Base-by-base conservation (phyloP, 1,140 invertebrate genomes). In the Calliphora vicina region DNA sequence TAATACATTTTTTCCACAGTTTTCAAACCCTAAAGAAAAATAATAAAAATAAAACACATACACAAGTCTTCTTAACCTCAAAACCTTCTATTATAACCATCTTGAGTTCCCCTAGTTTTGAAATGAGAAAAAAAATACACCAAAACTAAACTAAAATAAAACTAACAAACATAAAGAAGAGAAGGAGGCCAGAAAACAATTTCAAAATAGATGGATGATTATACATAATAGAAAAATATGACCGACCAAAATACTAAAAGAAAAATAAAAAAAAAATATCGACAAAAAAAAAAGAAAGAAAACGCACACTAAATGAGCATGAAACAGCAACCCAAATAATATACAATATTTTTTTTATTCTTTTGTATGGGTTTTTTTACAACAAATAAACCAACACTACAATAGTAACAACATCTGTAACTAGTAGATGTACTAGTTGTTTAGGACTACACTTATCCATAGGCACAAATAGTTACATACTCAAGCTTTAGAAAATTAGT, bases 141-240 rank as follows among this genome's bases (percentile, higher is more conserved):
- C 50, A 57, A n/a, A 17, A 57, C 15, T 8, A 35, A 35, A 35
- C 0, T 8, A 35, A 35, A 35, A 35, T 35, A 57, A n/a, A 57
- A 17, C 15, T 57, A n/a, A 17, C 15, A 57, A 57, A 57, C 13
- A 57, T 57, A 15, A 57, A n/a, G 15, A 57, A 57, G n/a, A 57
- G n/a, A 57, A 57, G n/a, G n/a, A 17, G 15, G 13, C 10, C 35
- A 67, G 23, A 67, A 23, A 67, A 67, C 8, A 67, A 67, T 67
- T 67, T 67, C 20, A 23, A 67, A 67, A 67, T 67, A 67, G 61
- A 67, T 67, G 61, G 61, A 67, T 67, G 61, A 67, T 67, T 67
- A 67, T 67, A 67, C 61, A 23, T 20, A 67, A 67, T 67, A 20
- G n/a, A 23, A 23, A n/a, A 17, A 57, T 57, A 57, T 57, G 50